Percentiles rank a stretch among this genome's conserved stretches.
phyloP scores from a whole-genome alignment of 2,113 vertebrate genomes.

The Hippocampus mohnikei region DNA sequence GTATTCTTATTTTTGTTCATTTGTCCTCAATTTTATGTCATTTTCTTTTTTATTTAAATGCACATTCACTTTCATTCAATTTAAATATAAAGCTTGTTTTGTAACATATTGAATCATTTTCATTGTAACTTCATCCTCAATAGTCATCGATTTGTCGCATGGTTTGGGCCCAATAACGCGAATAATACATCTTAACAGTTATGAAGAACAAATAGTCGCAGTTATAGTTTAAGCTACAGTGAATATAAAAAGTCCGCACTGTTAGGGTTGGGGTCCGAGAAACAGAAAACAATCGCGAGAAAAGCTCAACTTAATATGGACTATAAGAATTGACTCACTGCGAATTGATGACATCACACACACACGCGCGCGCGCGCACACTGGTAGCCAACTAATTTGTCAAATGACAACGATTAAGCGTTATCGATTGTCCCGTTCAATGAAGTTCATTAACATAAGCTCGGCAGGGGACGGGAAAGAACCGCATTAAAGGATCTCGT shows the following conservation, averaged over 20 bases:
- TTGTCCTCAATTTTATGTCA: background rate
- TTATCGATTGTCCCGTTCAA: constrained; percentile 98
- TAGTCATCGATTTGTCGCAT: too few relatives aligned
- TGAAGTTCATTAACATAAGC: constrained; percentile 98
- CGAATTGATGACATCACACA: too few relatives aligned
- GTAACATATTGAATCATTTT: background rate
- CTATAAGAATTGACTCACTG: too few relatives aligned
- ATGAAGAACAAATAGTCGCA: too few relatives aligned
- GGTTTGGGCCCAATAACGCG: too few relatives aligned
- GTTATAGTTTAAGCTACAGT: too few relatives aligned
- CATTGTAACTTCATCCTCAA: too few relatives aligned
- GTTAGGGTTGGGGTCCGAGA: too few relatives aligned
- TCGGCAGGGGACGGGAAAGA: constrained; percentile 37
- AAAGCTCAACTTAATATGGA: too few relatives aligned
- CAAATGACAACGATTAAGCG: constrained; percentile 99
- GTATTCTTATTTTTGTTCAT: background rate
- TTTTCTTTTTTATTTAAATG: background rate
- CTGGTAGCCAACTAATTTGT: constrained; percentile 80
- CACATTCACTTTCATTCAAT: background rate
- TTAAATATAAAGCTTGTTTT: background rate
- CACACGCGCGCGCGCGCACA: constrained; percentile 61
- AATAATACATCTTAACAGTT: too few relatives aligned
- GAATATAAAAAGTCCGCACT: too few relatives aligned
- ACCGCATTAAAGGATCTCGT: constrained; percentile 49
- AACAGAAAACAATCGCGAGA: too few relatives aligned